Conservation (phyloP, 2,113 vertebrate genomes). For the Rhizomys pruinosus region DNA sequence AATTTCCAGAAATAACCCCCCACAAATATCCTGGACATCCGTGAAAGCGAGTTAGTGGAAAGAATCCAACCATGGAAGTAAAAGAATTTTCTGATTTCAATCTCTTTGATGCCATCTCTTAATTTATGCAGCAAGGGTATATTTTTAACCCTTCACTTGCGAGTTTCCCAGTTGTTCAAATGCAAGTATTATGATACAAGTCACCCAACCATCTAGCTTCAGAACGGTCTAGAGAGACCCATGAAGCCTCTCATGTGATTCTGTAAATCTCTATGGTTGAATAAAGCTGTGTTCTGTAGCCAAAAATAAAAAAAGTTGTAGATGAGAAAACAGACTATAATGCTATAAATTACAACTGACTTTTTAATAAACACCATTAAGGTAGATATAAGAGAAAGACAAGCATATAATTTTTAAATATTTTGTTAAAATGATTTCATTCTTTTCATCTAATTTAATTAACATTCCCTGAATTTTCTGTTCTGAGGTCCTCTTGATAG, state of each 20-base stretch:
- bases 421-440: too few species aligned
- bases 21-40: slow-evolving; percentile 91
- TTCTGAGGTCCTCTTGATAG: too few species aligned
- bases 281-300: slow-evolving; percentile 4
- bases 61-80: not conserved
- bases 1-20: slow-evolving; percentile 66
- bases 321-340: too few species aligned
- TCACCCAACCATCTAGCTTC: not conserved
- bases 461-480: too few species aligned
- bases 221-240: slow-evolving; percentile 49
- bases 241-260: not conserved
- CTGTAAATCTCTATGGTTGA: not conserved
- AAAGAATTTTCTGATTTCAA: slow-evolving; percentile 51
- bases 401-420: too few species aligned
- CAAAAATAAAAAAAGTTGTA: not conserved
- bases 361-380: too few species aligned
- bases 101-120: slow-evolving; percentile 77
- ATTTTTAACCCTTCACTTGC: not conserved
- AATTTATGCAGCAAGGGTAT: slow-evolving; percentile 26
- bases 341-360: too few species aligned
- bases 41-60: slow-evolving; percentile 86
- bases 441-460: too few species aligned
- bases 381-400: too few species aligned
- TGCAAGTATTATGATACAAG: not conserved
- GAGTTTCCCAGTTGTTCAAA: not conserved